A percentile compares a stretch with the other conserved stretches of the same genome.
Conservation (phyloP, 2,113 vertebrate species). For the Equus przewalskii region DNA sequence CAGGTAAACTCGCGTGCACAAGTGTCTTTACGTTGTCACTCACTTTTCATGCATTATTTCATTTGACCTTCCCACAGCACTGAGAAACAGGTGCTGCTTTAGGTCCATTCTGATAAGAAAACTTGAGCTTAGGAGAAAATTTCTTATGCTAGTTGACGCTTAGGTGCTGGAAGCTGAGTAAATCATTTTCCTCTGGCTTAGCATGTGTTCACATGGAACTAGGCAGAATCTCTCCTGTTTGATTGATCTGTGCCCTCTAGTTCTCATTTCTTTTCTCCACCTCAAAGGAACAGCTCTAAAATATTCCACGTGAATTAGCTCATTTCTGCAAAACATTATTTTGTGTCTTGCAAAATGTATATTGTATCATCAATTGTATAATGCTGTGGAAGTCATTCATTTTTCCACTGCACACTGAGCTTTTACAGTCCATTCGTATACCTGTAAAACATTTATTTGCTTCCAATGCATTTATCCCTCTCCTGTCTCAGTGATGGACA, state of each 20-base stretch:
- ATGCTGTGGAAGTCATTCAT: neutral
- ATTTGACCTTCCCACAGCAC: neutral
- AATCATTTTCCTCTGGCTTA: too few relatives aligned
- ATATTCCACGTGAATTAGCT: neutral
- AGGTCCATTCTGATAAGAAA: neutral
- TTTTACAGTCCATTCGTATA: accelerated
- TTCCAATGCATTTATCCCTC: neutral
- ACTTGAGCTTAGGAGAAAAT: neutral
- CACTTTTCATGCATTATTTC: neutral
- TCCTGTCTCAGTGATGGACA: neutral
- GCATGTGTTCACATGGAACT: neutral
- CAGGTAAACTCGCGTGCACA: neutral
- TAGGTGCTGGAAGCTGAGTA: neutral
- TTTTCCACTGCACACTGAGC: neutral
- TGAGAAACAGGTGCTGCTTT: too few relatives aligned
- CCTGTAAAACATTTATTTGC: neutral
- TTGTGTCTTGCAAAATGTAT: neutral
- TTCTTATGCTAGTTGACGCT: neutral
- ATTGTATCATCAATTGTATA: neutral
- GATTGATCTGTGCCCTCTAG: too few relatives aligned
- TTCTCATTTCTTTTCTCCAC: neutral
- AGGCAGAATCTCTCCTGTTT: neutral
- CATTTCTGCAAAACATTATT: neutral
- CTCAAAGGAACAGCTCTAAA: neutral
- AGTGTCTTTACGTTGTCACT: neutral